Evolutionary conservation across 2,888 invertebrate genomes (phyloP), one percentile per base, ranked within the genome.

Genomic region (Ecliptopera silaceata): DNA sequence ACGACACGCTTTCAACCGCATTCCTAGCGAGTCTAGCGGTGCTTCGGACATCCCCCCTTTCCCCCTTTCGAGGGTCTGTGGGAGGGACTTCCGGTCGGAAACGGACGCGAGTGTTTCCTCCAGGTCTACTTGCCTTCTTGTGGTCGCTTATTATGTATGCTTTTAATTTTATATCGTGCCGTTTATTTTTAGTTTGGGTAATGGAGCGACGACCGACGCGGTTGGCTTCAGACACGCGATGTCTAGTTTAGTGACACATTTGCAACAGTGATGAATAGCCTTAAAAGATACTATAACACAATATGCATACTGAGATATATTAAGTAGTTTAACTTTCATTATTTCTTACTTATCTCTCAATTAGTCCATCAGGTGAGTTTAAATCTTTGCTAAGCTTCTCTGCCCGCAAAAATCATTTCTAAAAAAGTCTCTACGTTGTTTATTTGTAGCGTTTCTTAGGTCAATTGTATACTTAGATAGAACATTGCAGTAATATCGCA

Each of bases 41-140:
- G 42, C 45, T 34, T 47, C 34, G 43, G 57, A 43, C 57, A 32
- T 4, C 47, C 48, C 52, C 52, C 44, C 36, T 1, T 36, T 15
- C 38, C 39, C 32, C 12, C 13, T 42, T 22, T 12, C 10, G 18
- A 11, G 43, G 44, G 39, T 42, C 41, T 29, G 41, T 39, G 34
- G 59, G 61, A 59, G 57, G 17, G 11, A 60, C 45, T 63, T 71
- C 74, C 75, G 72, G 67, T 60, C 72, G 76, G 77, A 75, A 68
- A 66, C 71, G 70, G 68, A 65, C 70, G 69, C 65, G 68, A 64
- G 64, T 67, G 71, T 61, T 75, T 75, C 77, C 74, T 63, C 64
- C 56, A 65, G 71, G 66, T 71, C 73, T 70, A 66, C 45, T 52
- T 12, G 51, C 42, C 49, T 47, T 29, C 52, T 66, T 69, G 67